Evolutionary conservation across 2,888 invertebrate genomes (phyloP).

Genomic region (Metalampra italica): DNA sequence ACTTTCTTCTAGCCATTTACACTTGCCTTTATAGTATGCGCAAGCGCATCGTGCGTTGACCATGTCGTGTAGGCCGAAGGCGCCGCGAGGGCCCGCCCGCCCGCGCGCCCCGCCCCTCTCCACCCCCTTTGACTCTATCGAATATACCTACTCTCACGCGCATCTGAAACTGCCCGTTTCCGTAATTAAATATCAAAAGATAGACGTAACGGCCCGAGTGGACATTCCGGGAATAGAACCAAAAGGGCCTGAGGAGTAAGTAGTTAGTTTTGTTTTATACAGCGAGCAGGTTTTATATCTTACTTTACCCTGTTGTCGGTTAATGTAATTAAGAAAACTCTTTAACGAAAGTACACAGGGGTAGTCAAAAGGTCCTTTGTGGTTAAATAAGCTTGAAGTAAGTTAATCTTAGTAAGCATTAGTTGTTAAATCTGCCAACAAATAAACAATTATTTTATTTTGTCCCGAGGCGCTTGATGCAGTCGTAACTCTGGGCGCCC

Average conservation of each 20-base stretch:
- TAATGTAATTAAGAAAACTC: too few relatives aligned
- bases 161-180: conserved; percentile 12
- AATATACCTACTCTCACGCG: conserved; percentile 27
- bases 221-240: too few relatives aligned
- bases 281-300: too few relatives aligned
- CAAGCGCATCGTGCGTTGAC: conserved; percentile 28
- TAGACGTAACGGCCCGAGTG: too few relatives aligned
- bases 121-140: conserved; percentile 23
- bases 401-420: conserved; percentile 16
- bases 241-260: too few relatives aligned
- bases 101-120: conserved; percentile 22
- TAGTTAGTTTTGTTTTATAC: too few relatives aligned
- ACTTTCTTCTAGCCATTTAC: too few relatives aligned
- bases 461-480: conserved; percentile 25
- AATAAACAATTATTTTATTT: conserved; percentile 33
- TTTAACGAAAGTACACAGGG: too few relatives aligned
- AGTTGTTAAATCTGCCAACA: conserved; percentile 22
- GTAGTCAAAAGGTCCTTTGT: too few relatives aligned
- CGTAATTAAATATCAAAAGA: neutral
- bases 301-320: too few relatives aligned
- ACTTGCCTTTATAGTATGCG: neutral
- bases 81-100: conserved; percentile 26
- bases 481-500: conserved; percentile 23
- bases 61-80: conserved; percentile 32
- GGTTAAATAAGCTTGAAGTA: neutral